Conservation (phyloP, 1,140 invertebrate genomes). For the Arctopsyche grandis region DNA sequence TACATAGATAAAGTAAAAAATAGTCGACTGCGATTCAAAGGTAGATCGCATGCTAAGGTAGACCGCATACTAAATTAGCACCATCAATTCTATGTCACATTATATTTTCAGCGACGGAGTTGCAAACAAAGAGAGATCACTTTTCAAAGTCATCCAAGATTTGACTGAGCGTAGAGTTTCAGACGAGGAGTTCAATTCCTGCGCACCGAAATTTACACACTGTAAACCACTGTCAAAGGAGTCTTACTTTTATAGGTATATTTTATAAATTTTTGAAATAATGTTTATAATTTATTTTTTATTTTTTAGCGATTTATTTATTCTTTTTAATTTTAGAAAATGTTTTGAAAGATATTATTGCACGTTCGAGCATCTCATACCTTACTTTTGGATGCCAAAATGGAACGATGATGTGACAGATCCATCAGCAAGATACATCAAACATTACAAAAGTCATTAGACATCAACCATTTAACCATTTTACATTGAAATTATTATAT, state of each 20-base stretch:
- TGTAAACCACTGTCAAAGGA: slow-evolving; percentile 86
- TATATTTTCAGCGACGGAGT: slow-evolving; percentile 83
- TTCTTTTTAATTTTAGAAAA: slow-evolving; percentile 61
- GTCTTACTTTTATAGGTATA: slow-evolving; percentile 81
- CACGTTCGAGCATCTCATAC: slow-evolving; percentile 71
- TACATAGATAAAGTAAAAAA: no score
- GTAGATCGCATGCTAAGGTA: no score
- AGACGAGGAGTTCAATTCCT: slow-evolving; percentile 71
- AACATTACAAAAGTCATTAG: slow-evolving; percentile 71
- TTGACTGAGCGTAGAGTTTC: slow-evolving; percentile 75
- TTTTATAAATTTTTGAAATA: background rate
- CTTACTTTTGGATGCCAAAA: slow-evolving; percentile 88
- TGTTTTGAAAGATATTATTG: slow-evolving; percentile 76
- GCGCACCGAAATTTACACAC: slow-evolving; percentile 69
- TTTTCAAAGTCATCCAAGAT: slow-evolving; percentile 81
- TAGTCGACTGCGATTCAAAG: background rate
- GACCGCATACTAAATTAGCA: no score
- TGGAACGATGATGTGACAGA: slow-evolving; percentile 77
- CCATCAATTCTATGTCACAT: slow-evolving; percentile 24
- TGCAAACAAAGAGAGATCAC: slow-evolving; percentile 80
- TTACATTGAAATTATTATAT: no score
- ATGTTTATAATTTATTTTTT: background rate
- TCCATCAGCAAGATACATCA: slow-evolving; percentile 82
- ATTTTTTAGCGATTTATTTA: no score
- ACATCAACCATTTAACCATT: background rate